These are phyloP conservation scores for Triplophysa dalaica DNA, from an alignment of 2,113 vertebrate genomes.

Conservation along the genomic window DNA sequence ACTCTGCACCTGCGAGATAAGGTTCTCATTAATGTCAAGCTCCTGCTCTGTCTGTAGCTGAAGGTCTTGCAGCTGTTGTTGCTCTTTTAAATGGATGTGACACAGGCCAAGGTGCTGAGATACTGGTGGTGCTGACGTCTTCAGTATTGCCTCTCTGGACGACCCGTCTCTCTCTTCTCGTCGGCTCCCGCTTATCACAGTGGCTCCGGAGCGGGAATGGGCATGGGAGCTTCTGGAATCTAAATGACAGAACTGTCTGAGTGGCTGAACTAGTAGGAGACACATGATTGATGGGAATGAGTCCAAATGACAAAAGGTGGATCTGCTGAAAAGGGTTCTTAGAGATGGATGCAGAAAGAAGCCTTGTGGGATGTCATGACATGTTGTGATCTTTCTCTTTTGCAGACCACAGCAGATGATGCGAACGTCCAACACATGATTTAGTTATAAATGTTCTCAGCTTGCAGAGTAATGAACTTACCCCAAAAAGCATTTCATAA, in stretches of 20 bases:
- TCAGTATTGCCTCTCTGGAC: slow-evolving; percentile 74
- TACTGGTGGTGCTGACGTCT: slow-evolving; percentile 74
- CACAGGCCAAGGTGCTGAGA: slow-evolving; percentile 93
- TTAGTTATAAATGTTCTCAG: slow-evolving; percentile 55
- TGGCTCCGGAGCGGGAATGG: slow-evolving; percentile 76
- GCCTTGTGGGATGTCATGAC: slow-evolving; percentile 72
- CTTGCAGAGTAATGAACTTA: slow-evolving; percentile 55
- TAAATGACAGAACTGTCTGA: slow-evolving; percentile 84
- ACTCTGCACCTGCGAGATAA: slow-evolving; percentile 86
- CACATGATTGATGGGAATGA: slow-evolving; percentile 61
- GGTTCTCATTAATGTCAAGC: slow-evolving; percentile 92
- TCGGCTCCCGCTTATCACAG: slow-evolving; percentile 81
- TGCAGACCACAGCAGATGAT: slow-evolving; percentile 64
- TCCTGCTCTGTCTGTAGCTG: slow-evolving; percentile 71
- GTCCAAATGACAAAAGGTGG: slow-evolving; percentile 73
- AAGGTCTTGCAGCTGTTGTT: slow-evolving; percentile 84
- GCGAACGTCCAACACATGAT: slow-evolving; percentile 60
- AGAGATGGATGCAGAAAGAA: slow-evolving; percentile 71
- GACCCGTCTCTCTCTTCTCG: slow-evolving; percentile 84
- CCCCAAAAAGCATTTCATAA: slow-evolving; percentile 54
- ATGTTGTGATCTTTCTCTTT: slow-evolving; percentile 62
- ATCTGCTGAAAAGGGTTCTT: slow-evolving; percentile 62
- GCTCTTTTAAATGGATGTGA: slow-evolving; percentile 92
- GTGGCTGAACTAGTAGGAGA: slow-evolving; percentile 73
- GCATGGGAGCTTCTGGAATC: slow-evolving; percentile 91